Evolutionary conservation across 2,888 invertebrate species (phyloP).

Genomic region (Hemithea aestivaria): DNA sequence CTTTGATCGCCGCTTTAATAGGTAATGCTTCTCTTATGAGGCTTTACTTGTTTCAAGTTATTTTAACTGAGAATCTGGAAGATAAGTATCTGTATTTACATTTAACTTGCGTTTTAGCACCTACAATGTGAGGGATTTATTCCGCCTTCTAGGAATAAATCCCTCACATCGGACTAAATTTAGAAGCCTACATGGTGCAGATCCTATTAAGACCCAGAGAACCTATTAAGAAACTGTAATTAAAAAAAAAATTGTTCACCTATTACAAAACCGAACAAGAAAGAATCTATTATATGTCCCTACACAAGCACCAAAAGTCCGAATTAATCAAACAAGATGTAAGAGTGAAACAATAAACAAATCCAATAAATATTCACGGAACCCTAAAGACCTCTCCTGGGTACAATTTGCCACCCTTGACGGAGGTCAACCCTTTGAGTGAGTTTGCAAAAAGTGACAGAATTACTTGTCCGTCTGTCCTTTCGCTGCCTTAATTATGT

Average conservation of each 20-base stretch:
- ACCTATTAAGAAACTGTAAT: too few species aligned
- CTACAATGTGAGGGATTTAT: too few species aligned
- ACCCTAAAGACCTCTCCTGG: constrained; percentile 18
- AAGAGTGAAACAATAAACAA: constrained; percentile 25
- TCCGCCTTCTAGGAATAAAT: too few species aligned
- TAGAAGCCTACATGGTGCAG: too few species aligned
- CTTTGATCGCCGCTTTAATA: constrained; percentile 12
- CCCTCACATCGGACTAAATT: too few species aligned
- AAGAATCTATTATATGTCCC: constrained; percentile 1
- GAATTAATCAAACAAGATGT: constrained; percentile 19
- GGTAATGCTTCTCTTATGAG: constrained; percentile 2
- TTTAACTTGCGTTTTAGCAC: too few species aligned
- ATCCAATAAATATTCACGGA: constrained; percentile 29
- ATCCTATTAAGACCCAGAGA: too few species aligned
- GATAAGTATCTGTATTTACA: too few species aligned
- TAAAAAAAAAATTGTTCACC: too few species aligned
- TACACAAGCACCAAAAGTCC: not conserved
- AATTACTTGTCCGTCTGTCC: constrained; percentile 39
- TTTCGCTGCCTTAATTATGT: constrained; percentile 44
- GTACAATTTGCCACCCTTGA: constrained; percentile 27
- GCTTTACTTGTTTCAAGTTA: too few species aligned
- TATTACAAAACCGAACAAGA: too few species aligned
- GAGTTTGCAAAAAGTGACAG: constrained; percentile 44
- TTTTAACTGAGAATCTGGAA: too few species aligned
- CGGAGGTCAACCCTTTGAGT: constrained; percentile 39